Percentiles rank a stretch among this genome's conserved stretches.
Conservation (phyloP, 1,140 invertebrate species). For the Diachasma alloeum region DNA sequence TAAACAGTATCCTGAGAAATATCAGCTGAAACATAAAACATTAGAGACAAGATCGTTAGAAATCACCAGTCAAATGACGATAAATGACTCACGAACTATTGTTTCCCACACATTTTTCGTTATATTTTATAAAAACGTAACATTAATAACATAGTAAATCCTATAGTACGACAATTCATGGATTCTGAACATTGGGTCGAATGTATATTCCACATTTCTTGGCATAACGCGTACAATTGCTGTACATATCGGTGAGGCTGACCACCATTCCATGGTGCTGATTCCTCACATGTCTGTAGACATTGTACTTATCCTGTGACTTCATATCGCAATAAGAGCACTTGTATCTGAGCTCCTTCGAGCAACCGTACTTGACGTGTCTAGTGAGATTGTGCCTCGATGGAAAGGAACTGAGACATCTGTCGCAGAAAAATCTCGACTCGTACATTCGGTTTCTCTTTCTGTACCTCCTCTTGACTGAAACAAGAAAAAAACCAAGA, state of each 20-base stretch:
- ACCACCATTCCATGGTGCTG: not conserved
- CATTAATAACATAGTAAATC: not conserved
- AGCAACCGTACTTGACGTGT: not conserved
- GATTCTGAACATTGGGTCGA: not conserved
- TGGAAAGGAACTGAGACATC: not conserved
- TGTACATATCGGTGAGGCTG: not conserved
- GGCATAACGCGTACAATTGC: not conserved
- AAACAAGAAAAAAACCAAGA: not conserved
- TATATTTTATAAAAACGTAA: not conserved
- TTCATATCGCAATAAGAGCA: conserved; percentile 43
- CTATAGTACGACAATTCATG: not conserved
- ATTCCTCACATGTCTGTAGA: conserved; percentile 32
- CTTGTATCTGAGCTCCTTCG: conserved; percentile 34
- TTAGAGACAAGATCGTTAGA: not conserved
- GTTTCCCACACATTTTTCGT: not conserved
- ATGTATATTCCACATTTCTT: not conserved
- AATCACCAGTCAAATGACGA: no score
- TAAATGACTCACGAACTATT: no score
- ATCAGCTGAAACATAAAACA: not conserved
- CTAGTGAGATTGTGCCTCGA: not conserved
- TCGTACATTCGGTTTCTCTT: not conserved
- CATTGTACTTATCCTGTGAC: conserved; percentile 38
- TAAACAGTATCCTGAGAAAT: not conserved
- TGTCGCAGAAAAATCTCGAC: not conserved
- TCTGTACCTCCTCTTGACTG: not conserved